phyloP scores from a whole-genome alignment of 2,113 vertebrate species.

The Rostratula benghalensis region DNA sequence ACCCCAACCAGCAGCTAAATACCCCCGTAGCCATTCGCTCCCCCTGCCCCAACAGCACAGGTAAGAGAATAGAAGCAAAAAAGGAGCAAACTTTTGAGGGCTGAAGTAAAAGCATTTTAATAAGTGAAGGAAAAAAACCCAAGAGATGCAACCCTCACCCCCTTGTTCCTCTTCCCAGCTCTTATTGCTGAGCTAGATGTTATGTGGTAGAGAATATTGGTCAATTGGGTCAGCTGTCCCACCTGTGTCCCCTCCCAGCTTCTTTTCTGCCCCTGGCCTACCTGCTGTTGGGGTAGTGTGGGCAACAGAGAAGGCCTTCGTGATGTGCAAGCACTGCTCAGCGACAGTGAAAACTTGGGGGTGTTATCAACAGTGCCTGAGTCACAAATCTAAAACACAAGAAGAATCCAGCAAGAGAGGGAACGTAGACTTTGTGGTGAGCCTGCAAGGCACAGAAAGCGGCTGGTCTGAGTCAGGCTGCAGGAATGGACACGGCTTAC shows the following conservation, averaged over 20 bases:
- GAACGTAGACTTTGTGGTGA: background rate
- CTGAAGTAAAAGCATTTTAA: background rate
- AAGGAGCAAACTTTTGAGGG: background rate
- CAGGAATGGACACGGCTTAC: background rate
- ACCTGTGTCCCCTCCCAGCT: background rate
- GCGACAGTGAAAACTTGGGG: background rate
- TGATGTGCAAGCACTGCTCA: background rate
- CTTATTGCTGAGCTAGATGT: background rate
- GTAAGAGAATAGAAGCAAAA: background rate
- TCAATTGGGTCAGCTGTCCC: background rate
- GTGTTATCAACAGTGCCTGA: background rate
- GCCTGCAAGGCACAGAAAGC: background rate
- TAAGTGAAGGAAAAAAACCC: background rate
- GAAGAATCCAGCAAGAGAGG: background rate
- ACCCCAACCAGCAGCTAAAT: background rate
- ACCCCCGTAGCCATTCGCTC: background rate
- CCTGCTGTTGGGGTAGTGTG: background rate
- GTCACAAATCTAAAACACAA: background rate
- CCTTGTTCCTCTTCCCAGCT: background rate
- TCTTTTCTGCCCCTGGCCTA: background rate
- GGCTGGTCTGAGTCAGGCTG: background rate
- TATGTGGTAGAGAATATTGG: background rate
- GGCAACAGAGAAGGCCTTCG: no score
- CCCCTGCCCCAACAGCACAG: fast-evolving
- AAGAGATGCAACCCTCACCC: background rate